Evolutionary conservation across 30 jellyfish, hydroid and myxozoan genomes (phyloP).

Genomic region (Aurelia aurita complex sp. Pacific): DNA sequence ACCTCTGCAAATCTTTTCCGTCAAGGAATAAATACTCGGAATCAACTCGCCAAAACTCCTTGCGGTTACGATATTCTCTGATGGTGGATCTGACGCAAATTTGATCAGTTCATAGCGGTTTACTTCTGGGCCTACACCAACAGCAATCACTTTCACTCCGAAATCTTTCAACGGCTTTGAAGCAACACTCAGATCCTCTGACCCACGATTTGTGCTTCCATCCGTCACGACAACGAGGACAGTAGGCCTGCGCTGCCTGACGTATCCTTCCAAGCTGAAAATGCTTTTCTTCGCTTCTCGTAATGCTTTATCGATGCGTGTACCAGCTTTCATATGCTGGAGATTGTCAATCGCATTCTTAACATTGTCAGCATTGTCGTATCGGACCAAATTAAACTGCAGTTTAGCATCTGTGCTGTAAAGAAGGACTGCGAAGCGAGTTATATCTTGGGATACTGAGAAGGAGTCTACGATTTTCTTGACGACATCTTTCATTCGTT

Average conservation of each 20-base stretch:
- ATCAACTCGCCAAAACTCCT: constrained; percentile 62
- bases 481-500: constrained; percentile 81
- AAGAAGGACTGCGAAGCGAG: constrained; percentile 80
- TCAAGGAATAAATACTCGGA: constrained; percentile 62
- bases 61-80: constrained; percentile 60
- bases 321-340: constrained; percentile 74
- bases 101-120: constrained; percentile 64
- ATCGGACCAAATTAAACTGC: constrained; percentile 78
- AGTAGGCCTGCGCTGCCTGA: constrained; percentile 91
- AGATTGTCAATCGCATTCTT: constrained; percentile 79
- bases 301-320: constrained; percentile 85
- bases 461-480: constrained; percentile 84
- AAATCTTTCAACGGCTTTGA: constrained; percentile 81
- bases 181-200: constrained; percentile 76
- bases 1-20: constrained; percentile 85
- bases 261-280: constrained; percentile 75
- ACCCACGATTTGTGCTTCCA: constrained; percentile 80
- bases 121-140: constrained; percentile 96
- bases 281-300: constrained; percentile 69
- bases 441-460: constrained; percentile 78
- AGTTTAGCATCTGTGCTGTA: constrained; percentile 81
- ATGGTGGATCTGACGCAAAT: constrained; percentile 71
- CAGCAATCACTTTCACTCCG: constrained; percentile 90
- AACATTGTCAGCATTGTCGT: constrained; percentile 70
- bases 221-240: constrained; percentile 86